Conservation (phyloP, 2,888 invertebrate genomes). For the Leptarthrus brevirostris region DNA sequence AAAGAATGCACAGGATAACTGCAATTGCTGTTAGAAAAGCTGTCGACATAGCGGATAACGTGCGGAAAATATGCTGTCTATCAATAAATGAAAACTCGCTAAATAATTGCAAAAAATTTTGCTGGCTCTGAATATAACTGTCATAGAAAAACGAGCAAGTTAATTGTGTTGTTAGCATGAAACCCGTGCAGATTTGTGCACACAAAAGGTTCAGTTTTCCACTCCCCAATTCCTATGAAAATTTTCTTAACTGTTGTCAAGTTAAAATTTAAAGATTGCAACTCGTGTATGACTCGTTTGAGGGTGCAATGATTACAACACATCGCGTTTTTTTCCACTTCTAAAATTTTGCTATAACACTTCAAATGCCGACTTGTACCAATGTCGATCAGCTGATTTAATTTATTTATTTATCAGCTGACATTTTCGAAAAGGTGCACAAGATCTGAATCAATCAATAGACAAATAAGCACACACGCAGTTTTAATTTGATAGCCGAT, state of each 20-base stretch:
- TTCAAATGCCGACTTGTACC: too few species aligned
- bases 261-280: not conserved
- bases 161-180: too few species aligned
- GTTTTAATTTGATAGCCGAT: too few species aligned
- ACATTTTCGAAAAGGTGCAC: too few species aligned
- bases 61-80: conserved; percentile 57
- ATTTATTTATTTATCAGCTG: too few species aligned
- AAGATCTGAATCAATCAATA: too few species aligned
- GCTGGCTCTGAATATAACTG: conserved; percentile 56
- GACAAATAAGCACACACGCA: too few species aligned
- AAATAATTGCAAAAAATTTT: conserved; percentile 55
- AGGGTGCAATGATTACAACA: too few species aligned
- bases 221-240: not conserved
- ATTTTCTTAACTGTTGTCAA: not conserved
- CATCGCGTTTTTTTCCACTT: too few species aligned
- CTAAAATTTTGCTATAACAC: too few species aligned
- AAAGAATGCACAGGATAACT: conserved; percentile 84
- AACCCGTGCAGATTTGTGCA: conserved; percentile 41
- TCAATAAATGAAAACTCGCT: conserved; percentile 56
- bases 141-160: conserved; percentile 57
- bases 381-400: too few species aligned
- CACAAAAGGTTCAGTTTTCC: conserved; percentile 21
- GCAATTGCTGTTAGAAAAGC: conserved; percentile 83
- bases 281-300: conserved; percentile 6
- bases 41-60: conserved; percentile 75